Conservation (phyloP, 2,888 invertebrate species). For the Conomelus anceps region DNA sequence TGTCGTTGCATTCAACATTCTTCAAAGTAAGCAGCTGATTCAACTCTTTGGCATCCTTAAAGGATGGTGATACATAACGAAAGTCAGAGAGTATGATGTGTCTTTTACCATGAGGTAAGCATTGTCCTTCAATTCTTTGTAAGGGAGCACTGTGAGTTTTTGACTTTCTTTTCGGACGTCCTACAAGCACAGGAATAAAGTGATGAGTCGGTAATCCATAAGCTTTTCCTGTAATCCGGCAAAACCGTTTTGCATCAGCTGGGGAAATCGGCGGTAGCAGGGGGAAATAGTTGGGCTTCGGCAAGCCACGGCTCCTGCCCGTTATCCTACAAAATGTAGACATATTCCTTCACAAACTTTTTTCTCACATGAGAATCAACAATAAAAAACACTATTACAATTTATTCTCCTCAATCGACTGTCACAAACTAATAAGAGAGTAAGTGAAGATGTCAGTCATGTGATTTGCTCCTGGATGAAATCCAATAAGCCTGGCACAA, state of each 20-base stretch:
- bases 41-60: constrained; percentile 51
- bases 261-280: constrained; percentile 72
- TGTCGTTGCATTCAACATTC: constrained; percentile 46
- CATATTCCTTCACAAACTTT: constrained; percentile 26
- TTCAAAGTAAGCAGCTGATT: constrained; percentile 49
- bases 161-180: constrained; percentile 37
- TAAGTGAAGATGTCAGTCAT: background rate
- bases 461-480: background rate
- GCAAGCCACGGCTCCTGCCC: constrained; percentile 69
- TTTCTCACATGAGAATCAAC: background rate
- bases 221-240: constrained; percentile 71
- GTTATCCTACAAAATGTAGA: constrained; percentile 69
- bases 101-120: constrained; percentile 26
- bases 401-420: background rate
- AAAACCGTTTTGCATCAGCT: constrained; percentile 72
- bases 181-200: constrained; percentile 68
- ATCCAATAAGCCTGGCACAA: background rate
- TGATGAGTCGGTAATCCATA: constrained; percentile 67
- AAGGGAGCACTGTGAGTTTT: constrained; percentile 21
- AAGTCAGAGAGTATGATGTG: constrained; percentile 62
- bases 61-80: constrained; percentile 65
- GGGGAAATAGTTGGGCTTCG: constrained; percentile 76
- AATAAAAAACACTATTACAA: background rate
- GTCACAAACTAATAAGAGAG: background rate
- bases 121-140: constrained; percentile 1